Evolutionary conservation across 2,888 invertebrate species (phyloP).

Genomic region (Drosophila neotestacea): DNA sequence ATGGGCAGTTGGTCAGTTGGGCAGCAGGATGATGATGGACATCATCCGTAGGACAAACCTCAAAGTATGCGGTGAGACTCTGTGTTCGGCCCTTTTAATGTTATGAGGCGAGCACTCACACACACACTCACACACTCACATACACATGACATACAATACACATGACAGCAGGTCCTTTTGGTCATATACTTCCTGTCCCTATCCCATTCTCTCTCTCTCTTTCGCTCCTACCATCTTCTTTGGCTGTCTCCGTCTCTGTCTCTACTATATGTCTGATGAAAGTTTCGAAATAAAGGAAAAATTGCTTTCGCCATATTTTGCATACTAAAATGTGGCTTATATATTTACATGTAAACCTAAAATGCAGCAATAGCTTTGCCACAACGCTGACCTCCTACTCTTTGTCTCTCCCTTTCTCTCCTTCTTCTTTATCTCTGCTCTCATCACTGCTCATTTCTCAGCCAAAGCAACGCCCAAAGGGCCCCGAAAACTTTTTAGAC

Average conservation of each 20-base stretch:
- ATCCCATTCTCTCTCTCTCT: not conserved
- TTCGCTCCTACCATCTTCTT: not conserved
- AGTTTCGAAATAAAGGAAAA: constrained; percentile 52
- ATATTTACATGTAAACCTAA: constrained; percentile 42
- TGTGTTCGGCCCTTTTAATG: constrained; percentile 52
- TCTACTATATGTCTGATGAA: constrained; percentile 30
- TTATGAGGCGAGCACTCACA: constrained; percentile 27
- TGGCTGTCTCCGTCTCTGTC: not conserved
- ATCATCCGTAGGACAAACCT: constrained; percentile 29
- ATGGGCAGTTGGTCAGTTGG: constrained; percentile 4
- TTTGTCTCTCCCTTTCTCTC: not conserved
- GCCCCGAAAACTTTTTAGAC: constrained; percentile 56
- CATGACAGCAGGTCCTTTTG: constrained; percentile 43
- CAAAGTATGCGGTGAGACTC: constrained; percentile 41
- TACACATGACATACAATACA: constrained; percentile 7
- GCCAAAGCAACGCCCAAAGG: constrained; percentile 48
- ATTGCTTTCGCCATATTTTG: constrained; percentile 71
- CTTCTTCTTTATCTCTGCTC: constrained; percentile 2
- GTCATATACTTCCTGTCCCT: constrained; percentile 6
- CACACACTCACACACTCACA: constrained; percentile 4
- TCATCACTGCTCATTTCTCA: constrained; percentile 25
- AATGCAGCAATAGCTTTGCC: constrained; percentile 34
- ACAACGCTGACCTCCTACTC: constrained; percentile 36
- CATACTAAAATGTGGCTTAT: constrained; percentile 68
- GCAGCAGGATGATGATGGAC: constrained; percentile 19